Evolutionary conservation across 1,140 invertebrate species (phyloP).

Genomic region (Drosophila lowei): DNA sequence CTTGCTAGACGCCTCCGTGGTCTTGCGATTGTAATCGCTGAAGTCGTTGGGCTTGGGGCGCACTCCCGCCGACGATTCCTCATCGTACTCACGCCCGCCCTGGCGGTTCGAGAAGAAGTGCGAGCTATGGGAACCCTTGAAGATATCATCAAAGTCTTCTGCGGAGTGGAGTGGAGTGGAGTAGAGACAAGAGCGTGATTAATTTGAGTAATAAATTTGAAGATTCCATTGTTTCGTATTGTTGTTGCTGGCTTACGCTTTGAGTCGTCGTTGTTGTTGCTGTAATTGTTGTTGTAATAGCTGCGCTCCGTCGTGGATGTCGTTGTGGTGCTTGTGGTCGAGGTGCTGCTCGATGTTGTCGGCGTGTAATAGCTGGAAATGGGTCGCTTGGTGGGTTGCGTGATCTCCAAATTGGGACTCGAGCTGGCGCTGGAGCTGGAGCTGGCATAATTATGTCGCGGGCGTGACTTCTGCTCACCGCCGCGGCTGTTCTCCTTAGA

Average conservation of each 20-base stretch:
- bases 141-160: constrained; percentile 84
- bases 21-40: constrained; percentile 70
- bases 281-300: constrained; percentile 56
- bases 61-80: constrained; percentile 61
- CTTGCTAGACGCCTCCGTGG: constrained; percentile 51
- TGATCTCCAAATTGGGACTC: constrained; percentile 58
- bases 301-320: constrained; percentile 63
- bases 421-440: constrained; percentile 29
- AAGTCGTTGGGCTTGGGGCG: constrained; percentile 67
- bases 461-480: constrained; percentile 71
- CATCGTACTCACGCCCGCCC: constrained; percentile 83
- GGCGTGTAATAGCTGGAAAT: constrained; percentile 82
- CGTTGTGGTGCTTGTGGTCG: constrained; percentile 19
- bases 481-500: constrained; percentile 70
- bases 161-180: constrained; percentile 15
- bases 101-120: constrained; percentile 87
- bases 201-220: constrained; percentile 55
- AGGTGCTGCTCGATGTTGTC: constrained; percentile 53
- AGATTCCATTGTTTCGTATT: constrained; percentile 62
- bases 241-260: constrained; percentile 73
- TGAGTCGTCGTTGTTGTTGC: constrained; percentile 74
- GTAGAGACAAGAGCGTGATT: constrained; percentile 49
- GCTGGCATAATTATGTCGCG: constrained; percentile 60
- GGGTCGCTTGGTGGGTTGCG: constrained; percentile 67
- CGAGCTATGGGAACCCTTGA: constrained; percentile 86